A percentile compares a stretch with the other conserved stretches of the same genome.
Evolutionary conservation across 2,113 vertebrate genomes (phyloP).

Genomic region (Egretta garzetta): DNA sequence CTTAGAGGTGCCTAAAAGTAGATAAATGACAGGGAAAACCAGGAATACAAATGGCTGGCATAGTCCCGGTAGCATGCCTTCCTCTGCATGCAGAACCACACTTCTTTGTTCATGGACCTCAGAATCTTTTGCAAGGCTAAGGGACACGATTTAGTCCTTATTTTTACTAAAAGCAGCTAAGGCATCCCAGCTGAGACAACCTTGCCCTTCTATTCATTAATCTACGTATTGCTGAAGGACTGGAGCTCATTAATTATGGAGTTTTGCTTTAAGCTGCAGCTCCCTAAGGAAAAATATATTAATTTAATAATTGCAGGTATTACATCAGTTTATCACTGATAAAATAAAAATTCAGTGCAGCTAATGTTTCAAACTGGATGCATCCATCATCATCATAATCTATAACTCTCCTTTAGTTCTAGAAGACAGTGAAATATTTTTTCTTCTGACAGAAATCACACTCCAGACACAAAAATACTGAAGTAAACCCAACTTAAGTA

Average conservation of each 20-base stretch:
- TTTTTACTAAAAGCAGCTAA: background rate
- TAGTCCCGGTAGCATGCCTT: background rate
- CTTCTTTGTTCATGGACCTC: background rate
- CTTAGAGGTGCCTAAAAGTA: no score
- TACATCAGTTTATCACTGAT: background rate
- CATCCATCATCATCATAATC: background rate
- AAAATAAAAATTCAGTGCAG: background rate
- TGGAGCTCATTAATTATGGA: background rate
- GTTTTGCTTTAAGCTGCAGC: background rate
- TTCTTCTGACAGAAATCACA: background rate
- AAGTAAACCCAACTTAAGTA: background rate
- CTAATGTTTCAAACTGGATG: background rate
- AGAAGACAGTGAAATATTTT: background rate
- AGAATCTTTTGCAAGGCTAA: background rate
- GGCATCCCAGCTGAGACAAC: background rate
- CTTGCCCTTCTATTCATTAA: background rate
- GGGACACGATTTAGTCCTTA: background rate
- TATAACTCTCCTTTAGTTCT: background rate
- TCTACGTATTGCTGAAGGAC: background rate
- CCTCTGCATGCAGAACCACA: background rate
- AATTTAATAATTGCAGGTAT: rapidly evolving
- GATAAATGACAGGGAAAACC: background rate
- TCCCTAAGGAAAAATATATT: background rate
- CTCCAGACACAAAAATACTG: background rate
- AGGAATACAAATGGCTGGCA: background rate